phyloP scores from a whole-genome alignment of 2,888 invertebrate species.

The Syrphus vitripennis region DNA sequence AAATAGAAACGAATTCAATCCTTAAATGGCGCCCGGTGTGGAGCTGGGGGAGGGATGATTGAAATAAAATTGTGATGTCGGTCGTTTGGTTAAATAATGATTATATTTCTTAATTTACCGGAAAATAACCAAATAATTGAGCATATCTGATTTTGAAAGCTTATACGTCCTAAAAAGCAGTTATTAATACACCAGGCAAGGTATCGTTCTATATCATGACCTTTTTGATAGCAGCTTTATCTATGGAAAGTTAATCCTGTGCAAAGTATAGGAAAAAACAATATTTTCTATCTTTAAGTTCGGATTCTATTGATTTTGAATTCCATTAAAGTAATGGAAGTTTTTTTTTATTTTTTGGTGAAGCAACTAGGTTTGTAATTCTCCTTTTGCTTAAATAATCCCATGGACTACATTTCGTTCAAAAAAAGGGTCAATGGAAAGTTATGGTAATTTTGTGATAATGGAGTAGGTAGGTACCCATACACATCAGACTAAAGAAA shows the following conservation, averaged over 20 bases:
- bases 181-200: not conserved
- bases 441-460: slow-evolving; percentile 12
- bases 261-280: not conserved
- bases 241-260: not conserved
- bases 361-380: not conserved
- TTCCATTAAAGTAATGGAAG: not conserved
- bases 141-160: not conserved
- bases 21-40: not conserved
- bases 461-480: too few relatives aligned
- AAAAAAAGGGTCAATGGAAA: not conserved
- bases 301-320: not conserved
- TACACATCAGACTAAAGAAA: not conserved
- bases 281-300: not conserved
- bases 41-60: too few relatives aligned
- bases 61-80: not conserved
- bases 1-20: not conserved
- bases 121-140: not conserved
- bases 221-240: not conserved
- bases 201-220: not conserved
- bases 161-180: not conserved
- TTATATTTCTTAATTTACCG: not conserved
- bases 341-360: too few relatives aligned
- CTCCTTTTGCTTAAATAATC: not conserved
- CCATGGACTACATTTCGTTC: not conserved
- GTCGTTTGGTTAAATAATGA: not conserved